Evolutionary conservation across 2,113 vertebrate species (phyloP).

Genomic region (Actinemys pallida): DNA sequence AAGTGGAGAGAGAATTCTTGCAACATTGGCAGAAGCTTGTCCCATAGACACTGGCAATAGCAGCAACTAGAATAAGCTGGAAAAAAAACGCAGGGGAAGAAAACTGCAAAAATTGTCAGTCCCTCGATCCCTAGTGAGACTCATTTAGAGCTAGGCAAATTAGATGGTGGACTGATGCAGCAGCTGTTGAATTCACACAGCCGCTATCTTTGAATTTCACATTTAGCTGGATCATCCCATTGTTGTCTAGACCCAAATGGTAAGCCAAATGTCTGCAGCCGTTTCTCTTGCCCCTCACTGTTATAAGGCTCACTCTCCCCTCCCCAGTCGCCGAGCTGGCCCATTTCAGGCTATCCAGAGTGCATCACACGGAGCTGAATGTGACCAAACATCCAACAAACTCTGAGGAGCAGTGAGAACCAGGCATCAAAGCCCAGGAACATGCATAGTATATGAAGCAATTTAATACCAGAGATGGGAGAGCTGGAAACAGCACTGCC

Average conservation of each 20-base stretch:
- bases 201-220: rapidly evolving
- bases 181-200: rapidly evolving
- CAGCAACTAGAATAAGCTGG: not conserved
- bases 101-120: no score
- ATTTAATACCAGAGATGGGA: rapidly evolving
- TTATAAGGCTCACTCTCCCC: not conserved
- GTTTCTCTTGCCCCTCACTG: not conserved
- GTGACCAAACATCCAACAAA: not conserved
- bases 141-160: rapidly evolving
- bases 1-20: no score
- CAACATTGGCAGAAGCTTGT: not conserved
- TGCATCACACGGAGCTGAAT: not conserved
- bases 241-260: not conserved
- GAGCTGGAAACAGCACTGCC: rapidly evolving
- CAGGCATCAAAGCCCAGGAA: not conserved
- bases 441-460: rapidly evolving
- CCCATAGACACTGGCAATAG: not conserved
- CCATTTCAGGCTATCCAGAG: not conserved
- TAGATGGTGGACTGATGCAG: rapidly evolving
- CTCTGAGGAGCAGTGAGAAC: not conserved
- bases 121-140: rapidly evolving
- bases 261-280: not conserved
- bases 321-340: not conserved
- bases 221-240: rapidly evolving
- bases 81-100: no score